These are phyloP conservation scores for Cephus sareptanus DNA, from an alignment of 2,888 invertebrate genomes.

Conservation along the genomic window DNA sequence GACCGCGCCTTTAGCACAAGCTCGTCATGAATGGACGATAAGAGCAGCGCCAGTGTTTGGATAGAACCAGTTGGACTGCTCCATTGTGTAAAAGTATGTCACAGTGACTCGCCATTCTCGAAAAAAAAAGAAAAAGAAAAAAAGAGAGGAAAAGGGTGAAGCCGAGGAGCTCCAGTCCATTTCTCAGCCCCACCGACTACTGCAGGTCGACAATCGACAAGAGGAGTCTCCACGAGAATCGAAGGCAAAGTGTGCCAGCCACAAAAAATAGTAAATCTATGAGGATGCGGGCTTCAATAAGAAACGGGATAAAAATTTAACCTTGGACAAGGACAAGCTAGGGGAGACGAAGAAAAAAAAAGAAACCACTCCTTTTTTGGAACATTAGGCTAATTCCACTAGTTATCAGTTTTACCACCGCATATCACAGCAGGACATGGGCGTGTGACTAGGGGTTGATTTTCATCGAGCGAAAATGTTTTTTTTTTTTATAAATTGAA, in stretches of 20 bases:
- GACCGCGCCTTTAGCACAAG: background rate
- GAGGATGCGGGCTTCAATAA: background rate
- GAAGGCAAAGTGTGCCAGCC: background rate
- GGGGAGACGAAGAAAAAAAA: background rate
- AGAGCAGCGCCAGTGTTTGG: background rate
- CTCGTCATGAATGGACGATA: conserved; percentile 1
- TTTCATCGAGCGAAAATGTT: no score
- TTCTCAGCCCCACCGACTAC: conserved; percentile 28
- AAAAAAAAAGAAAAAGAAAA: background rate
- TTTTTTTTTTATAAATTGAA: background rate
- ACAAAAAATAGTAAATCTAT: background rate
- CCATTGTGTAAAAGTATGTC: conserved; percentile 42
- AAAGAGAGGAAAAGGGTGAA: conserved; percentile 23
- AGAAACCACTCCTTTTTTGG: background rate
- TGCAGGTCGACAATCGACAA: background rate
- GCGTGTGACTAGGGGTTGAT: background rate
- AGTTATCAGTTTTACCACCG: background rate
- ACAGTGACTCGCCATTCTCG: conserved; percentile 31
- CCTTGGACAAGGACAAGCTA: background rate
- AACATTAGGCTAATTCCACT: background rate
- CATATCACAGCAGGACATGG: background rate
- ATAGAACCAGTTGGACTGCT: conserved; percentile 20
- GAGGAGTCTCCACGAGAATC: background rate
- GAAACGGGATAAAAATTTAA: background rate
- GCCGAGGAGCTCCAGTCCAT: conserved; percentile 23